Conservation (phyloP, 1,140 invertebrate species). For the Pseudomyrmex sp. region DNA sequence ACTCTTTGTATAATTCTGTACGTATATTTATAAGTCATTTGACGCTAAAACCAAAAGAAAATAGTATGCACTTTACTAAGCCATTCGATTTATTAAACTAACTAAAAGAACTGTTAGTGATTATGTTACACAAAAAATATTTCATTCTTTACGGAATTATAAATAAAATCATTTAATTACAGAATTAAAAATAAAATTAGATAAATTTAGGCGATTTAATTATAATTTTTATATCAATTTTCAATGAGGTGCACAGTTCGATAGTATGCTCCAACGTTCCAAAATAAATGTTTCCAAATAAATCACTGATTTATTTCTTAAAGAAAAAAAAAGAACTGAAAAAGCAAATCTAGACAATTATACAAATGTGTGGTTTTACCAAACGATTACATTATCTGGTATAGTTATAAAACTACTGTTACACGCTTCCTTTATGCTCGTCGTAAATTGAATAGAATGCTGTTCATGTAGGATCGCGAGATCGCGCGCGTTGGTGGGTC, state of each 20-base stretch:
- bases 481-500: constrained; percentile 32
- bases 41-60: constrained; percentile 13
- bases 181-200: no score
- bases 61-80: not conserved
- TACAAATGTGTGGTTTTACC: not conserved
- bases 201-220: no score
- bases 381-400: not conserved
- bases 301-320: no score
- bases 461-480: constrained; percentile 18
- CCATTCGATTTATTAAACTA: not conserved
- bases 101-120: constrained; percentile 16
- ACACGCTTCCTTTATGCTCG: not conserved
- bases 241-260: no score
- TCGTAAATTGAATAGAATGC: constrained; percentile 20
- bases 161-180: no score
- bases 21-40: constrained; percentile 39
- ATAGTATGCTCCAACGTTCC: no score
- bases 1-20: constrained; percentile 33
- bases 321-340: no score
- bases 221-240: no score
- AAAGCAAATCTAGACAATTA: not conserved
- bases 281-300: no score
- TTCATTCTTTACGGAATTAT: no score
- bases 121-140: not conserved
- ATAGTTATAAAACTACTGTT: constrained; percentile 25